Evolutionary conservation across 1,140 invertebrate species (phyloP).

Genomic region (Sycobia sp.): DNA sequence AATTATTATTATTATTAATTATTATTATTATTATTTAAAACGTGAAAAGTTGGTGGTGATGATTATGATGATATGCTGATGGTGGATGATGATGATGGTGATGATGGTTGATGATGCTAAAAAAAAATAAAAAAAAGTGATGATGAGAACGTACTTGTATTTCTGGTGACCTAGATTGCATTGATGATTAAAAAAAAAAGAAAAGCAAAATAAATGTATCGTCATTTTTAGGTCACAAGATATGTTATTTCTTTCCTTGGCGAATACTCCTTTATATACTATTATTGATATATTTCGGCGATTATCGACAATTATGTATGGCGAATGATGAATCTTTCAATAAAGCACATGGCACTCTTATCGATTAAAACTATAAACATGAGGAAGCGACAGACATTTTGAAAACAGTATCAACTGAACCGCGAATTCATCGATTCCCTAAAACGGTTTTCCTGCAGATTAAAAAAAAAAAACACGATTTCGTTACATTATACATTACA

Average conservation of each 20-base stretch:
- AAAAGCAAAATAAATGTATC: constrained; percentile 70
- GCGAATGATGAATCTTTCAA: constrained; percentile 36
- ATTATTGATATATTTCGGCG: constrained; percentile 33
- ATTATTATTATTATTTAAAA: constrained; percentile 50
- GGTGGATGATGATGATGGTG: constrained; percentile 16
- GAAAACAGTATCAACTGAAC: not conserved
- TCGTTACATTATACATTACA: too few species aligned
- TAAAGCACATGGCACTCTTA: constrained; percentile 36
- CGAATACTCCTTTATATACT: constrained; percentile 46
- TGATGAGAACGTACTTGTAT: constrained; percentile 52
- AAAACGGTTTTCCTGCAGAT: too few species aligned
- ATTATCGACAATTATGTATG: constrained; percentile 34
- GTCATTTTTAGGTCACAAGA: constrained; percentile 73
- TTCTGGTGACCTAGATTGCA: constrained; percentile 61
- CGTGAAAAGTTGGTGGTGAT: constrained; percentile 46
- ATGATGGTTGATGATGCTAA: constrained; percentile 28
- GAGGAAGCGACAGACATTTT: constrained; percentile 23
- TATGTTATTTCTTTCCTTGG: constrained; percentile 47
- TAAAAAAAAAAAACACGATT: too few species aligned
- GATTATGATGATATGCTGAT: constrained; percentile 28
- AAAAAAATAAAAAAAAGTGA: constrained; percentile 34
- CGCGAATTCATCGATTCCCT: not conserved
- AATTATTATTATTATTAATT: constrained; percentile 22
- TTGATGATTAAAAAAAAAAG: constrained; percentile 58
- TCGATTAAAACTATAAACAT: constrained; percentile 20